Base-by-base conservation (phyloP, 2,888 invertebrate genomes). In the Omphaloscelis lunosa region DNA sequence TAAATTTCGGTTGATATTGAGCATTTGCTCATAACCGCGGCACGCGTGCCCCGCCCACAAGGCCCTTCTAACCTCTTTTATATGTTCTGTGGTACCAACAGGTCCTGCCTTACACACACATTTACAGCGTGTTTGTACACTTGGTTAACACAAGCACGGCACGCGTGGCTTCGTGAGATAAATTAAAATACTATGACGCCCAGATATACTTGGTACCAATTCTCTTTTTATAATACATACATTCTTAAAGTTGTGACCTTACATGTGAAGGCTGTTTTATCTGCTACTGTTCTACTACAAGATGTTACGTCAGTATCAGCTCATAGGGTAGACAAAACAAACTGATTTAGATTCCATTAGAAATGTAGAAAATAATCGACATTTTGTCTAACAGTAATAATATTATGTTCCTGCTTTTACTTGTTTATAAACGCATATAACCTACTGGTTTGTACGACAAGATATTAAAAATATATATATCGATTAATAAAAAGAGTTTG, bases 401-500 rank as follows among this genome's bases (percentile, higher is more conserved):
- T 56, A 75, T 58, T 34, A 75, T 63, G 12, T 63, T 45, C n/a
- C 20, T 63, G 9, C n/a, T 53, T 1, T 2, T 34, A 63, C 29
- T 34, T 79, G 20, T 45, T 53, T 79, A 67, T 53, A 45, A 41
- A 41, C 17, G 4, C 45, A 77, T 27, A 39, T 59, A 59, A 29
- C 15, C 0, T 56, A 56, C n/a, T 34, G 20, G 7, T 27, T 48
- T 75, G 15, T 34, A 56, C 56, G 34, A 59, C 15, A 27, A 45
- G 45, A 48, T 76, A 8, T 17, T 6, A 39, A 27, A 51, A 29
- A 41, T 34, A 27, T 39, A 51, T 23, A 41, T 34, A 17, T 56
- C 34, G 51, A 29, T 34, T 34, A 39, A 15, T 20, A 39, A 34
- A 20, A 48, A 20, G 5, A n/a, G n/a, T 69, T 29, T 29, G 8